Evolutionary conservation across 1,140 invertebrate genomes (phyloP).

Genomic region (Conopomorpha cramerella): DNA sequence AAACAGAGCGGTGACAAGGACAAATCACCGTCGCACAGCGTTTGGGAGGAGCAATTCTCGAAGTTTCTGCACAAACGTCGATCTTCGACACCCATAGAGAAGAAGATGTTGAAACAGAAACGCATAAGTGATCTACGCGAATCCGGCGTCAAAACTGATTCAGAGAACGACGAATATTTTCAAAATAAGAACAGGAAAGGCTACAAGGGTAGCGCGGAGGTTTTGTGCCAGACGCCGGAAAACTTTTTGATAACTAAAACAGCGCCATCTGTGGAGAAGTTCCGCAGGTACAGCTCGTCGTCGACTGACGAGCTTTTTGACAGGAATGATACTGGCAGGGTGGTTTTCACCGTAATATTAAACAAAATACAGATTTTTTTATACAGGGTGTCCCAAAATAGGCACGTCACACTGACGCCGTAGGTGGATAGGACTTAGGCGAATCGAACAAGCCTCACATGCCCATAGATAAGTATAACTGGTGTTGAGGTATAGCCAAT

Average conservation of each 20-base stretch:
- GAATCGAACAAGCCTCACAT: no score
- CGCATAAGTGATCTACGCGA: conserved; percentile 18
- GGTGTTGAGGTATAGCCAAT: no score
- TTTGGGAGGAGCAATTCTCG: conserved; percentile 26
- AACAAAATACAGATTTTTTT: no score
- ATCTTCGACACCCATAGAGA: conserved; percentile 31
- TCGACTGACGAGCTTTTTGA: conserved; percentile 15
- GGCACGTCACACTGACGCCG: no score
- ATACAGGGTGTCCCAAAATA: no score
- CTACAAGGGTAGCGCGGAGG: conserved; percentile 11
- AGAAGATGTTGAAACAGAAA: conserved; percentile 16
- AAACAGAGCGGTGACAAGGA: conserved; percentile 6
- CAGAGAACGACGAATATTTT: conserved; percentile 28
- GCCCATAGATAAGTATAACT: no score
- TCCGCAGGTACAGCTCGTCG: conserved; percentile 15
- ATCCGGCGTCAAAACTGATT: conserved; percentile 26
- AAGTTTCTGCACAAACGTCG: conserved; percentile 29
- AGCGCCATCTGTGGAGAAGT: conserved; percentile 33
- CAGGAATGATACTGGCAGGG: no score
- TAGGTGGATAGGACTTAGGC: no score
- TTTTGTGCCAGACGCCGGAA: conserved; percentile 27
- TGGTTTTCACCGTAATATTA: no score
- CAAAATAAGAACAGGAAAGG: conserved; percentile 6
- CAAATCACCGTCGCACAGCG: conserved; percentile 8
- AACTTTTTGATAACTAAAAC: conserved; percentile 41